Conservation (phyloP, 2,888 invertebrate genomes). For the Alloscopus bannaensis region DNA sequence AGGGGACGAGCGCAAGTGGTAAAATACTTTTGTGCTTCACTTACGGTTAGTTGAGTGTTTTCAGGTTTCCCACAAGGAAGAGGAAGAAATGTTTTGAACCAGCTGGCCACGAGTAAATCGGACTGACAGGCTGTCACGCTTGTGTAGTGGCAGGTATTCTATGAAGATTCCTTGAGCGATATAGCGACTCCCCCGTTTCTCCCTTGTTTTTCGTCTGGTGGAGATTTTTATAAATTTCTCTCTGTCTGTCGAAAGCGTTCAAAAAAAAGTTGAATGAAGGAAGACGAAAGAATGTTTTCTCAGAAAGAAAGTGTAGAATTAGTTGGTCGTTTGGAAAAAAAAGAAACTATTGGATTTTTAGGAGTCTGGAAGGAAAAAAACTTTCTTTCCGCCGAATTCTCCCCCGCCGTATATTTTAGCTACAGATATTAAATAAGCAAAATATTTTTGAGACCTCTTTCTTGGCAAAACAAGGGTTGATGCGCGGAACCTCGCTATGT, state of each 20-base stretch:
- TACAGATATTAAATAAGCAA: slow-evolving; percentile 10
- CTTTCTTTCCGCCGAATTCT: slow-evolving; percentile 2
- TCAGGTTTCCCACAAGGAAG: slow-evolving; percentile 16
- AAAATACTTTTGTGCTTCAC: slow-evolving; percentile 39
- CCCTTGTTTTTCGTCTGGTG: neutral
- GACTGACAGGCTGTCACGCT: neutral
- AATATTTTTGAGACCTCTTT: slow-evolving; percentile 39
- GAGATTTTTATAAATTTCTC: neutral
- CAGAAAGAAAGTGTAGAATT: neutral
- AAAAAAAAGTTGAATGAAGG: neutral
- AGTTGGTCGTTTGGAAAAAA: too few species aligned
- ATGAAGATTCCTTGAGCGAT: slow-evolving; percentile 5
- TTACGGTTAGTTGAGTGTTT: slow-evolving; percentile 41
- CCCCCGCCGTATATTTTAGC: neutral
- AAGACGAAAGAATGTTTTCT: neutral
- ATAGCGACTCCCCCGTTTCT: too few species aligned
- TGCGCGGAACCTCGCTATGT: neutral
- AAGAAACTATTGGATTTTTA: too few species aligned
- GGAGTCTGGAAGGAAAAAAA: slow-evolving; percentile 23
- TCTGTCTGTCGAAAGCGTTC: slow-evolving; percentile 11
- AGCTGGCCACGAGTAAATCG: slow-evolving; percentile 35
- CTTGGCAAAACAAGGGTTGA: slow-evolving; percentile 13
- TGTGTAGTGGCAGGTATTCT: slow-evolving; percentile 15
- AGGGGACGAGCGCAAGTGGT: too few species aligned
- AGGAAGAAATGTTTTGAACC: slow-evolving; percentile 29